Base-by-base conservation (phyloP, 2,888 invertebrate species). In the Parapristionchus giblindavisi region DNA sequence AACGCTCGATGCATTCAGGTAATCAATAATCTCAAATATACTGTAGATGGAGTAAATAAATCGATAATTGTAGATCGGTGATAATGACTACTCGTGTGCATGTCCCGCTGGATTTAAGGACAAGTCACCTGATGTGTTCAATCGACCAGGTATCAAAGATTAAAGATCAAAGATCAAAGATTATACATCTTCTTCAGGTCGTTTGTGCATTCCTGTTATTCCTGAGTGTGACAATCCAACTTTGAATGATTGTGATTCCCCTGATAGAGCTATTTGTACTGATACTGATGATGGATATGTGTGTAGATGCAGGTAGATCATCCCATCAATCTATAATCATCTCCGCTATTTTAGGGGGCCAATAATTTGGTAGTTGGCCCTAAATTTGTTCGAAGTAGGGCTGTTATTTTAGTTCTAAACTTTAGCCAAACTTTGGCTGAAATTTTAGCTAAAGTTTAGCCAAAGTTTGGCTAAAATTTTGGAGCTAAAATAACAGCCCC, bases 221-320 rank as follows among this genome's bases (percentile, higher is more conserved):
- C 83, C 85, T n/a, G 86, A 86, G 76, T 87, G 87, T 76, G 81
- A 79, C 54, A 83, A 85, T 66, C 85, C 85, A 21, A 79, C 80
- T 27, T 78, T 85, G 72, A 85, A 87, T 75, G 84, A 87, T 71
- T 87, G 87, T 61, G 83, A 83, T 61, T 83, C 83, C 0, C 83
- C 83, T 36, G 83, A 82, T 60, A 63, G 83, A 29, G 86, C 88
- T 6, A 77, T 83, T 38, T 88, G 88, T 77, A 85, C 84, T 0
- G 87, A 88, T 72, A 81, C 83, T 29, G 85, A 84, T 52, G 87
- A 85, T 32, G 87, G 87, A 21, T 87, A 85, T 78, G 78, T 79
- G 76, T 87, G 87, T 72, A 74, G 78, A 58, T 87, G 86, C 75
- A 60, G 58, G 66, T 43, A 27, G 14, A n/a, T n/a, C n/a, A n/a